These are phyloP conservation scores for Rachycentron canadum DNA, from an alignment of 2,797 vertebrate genomes.

Conservation along the genomic window DNA sequence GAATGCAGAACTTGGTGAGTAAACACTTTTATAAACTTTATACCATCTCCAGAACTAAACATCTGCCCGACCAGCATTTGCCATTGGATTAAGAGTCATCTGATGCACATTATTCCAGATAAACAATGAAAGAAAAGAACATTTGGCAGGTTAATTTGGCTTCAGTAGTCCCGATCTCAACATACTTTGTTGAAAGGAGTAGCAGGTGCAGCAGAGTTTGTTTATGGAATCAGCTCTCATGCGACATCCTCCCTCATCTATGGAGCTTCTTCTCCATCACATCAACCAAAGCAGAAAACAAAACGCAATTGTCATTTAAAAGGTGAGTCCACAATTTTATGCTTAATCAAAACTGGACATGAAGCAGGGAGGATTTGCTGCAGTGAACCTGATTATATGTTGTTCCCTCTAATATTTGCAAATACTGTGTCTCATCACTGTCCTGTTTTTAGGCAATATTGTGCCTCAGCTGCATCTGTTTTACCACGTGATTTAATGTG, in stretches of 20 bases:
- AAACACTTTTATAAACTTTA: conserved; percentile 61
- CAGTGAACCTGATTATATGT: conserved; percentile 18
- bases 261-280: not conserved
- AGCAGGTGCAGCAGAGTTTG: conserved; percentile 5
- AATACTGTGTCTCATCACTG: conserved; percentile 6
- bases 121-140: conserved; percentile 27
- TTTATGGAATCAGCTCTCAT: not conserved
- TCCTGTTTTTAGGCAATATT: not conserved
- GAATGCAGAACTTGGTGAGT: conserved; percentile 56
- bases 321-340: not conserved
- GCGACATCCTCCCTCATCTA: not conserved
- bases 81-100: conserved; percentile 57
- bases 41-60: conserved; percentile 42
- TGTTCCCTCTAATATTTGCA: conserved; percentile 33
- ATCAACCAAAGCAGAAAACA: conserved; percentile 7
- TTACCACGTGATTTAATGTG: conserved; percentile 21
- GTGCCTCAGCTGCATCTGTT: conserved; percentile 22
- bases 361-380: not conserved
- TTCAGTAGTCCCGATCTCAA: conserved; percentile 4
- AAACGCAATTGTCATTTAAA: not conserved
- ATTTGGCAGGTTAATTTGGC: conserved; percentile 31
- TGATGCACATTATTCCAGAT: conserved; percentile 41
- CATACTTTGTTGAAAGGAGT: not conserved
- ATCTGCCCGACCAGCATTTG: conserved; percentile 54
- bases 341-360: not conserved